phyloP scores from a whole-genome alignment of 2,888 invertebrate species.

The Stegana nigrithorax region DNA sequence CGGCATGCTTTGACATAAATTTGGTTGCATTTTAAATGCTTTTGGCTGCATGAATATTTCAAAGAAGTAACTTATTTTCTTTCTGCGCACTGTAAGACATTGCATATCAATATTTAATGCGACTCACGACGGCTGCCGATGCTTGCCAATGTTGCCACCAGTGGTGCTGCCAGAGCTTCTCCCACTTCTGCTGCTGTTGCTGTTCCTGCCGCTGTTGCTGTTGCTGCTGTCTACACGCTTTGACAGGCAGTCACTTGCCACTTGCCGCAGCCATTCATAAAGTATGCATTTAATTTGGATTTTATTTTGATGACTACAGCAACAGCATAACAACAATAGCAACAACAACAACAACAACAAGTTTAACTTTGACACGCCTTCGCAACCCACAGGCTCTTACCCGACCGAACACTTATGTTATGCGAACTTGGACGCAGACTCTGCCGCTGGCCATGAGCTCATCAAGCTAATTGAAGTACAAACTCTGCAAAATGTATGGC shows the following conservation, averaged over 20 bases:
- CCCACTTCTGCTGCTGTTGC: conserved; percentile 29
- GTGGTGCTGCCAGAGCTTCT: not conserved
- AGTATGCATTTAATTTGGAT: conserved; percentile 33
- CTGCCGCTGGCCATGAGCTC: conserved; percentile 2
- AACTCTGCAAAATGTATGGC: conserved; percentile 8
- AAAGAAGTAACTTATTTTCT: conserved; percentile 24
- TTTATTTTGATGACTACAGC: not conserved
- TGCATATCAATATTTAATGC: no score
- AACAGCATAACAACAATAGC: no score
- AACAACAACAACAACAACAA: no score
- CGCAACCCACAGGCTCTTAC: no score
- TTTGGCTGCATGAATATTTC: conserved; percentile 33
- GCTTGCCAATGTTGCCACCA: conserved; percentile 10
- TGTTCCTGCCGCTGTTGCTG: conserved; percentile 23
- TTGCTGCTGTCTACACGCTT: not conserved
- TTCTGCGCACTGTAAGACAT: conserved; percentile 23
- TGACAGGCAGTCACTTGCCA: not conserved
- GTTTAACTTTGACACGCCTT: no score
- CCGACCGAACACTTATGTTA: no score
- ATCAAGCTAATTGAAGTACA: conserved; percentile 7
- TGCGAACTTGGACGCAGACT: not conserved
- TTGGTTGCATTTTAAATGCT: conserved; percentile 56
- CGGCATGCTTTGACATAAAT: conserved; percentile 52
- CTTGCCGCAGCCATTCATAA: conserved; percentile 17
- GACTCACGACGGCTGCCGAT: not conserved